A percentile compares a stretch with the other conserved stretches of the same genome.
phyloP scores from a whole-genome alignment of 2,797 vertebrate species.

The Myotis myotis region DNA sequence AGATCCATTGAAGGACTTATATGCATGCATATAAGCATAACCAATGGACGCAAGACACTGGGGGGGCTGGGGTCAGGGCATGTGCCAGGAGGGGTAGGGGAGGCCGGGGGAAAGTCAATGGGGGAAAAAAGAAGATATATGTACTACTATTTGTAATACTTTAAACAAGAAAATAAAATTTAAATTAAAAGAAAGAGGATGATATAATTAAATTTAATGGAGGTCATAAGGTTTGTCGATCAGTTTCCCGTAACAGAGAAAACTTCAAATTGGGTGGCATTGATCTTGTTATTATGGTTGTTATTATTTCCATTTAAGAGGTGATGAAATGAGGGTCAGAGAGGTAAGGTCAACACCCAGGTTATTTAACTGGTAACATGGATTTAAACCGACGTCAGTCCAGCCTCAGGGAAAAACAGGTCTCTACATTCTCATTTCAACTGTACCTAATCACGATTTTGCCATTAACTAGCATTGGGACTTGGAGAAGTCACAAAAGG shows the following conservation, averaged over 20 bases:
- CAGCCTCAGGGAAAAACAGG: neutral
- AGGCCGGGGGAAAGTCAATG: too few species aligned
- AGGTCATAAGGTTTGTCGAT: neutral
- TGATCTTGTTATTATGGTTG: neutral
- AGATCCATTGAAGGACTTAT: too few species aligned
- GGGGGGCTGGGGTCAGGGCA: too few species aligned
- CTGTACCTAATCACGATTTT: neutral
- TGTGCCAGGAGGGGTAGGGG: too few species aligned
- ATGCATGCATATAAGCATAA: too few species aligned
- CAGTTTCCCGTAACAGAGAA: neutral
- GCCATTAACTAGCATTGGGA: neutral
- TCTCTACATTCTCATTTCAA: neutral
- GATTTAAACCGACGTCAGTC: neutral
- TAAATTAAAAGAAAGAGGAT: neutral
- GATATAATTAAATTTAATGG: neutral
- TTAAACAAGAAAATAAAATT: too few species aligned
- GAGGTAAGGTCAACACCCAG: neutral
- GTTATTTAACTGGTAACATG: neutral
- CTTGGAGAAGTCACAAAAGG: neutral
- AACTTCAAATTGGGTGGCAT: neutral
- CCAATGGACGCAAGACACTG: too few species aligned
- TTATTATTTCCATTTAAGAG: neutral
- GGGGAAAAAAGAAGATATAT: too few species aligned
- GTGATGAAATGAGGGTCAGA: neutral
- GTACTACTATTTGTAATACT: too few species aligned